Base-by-base conservation (phyloP, 2,113 vertebrate species). In the Lagopus muta region DNA sequence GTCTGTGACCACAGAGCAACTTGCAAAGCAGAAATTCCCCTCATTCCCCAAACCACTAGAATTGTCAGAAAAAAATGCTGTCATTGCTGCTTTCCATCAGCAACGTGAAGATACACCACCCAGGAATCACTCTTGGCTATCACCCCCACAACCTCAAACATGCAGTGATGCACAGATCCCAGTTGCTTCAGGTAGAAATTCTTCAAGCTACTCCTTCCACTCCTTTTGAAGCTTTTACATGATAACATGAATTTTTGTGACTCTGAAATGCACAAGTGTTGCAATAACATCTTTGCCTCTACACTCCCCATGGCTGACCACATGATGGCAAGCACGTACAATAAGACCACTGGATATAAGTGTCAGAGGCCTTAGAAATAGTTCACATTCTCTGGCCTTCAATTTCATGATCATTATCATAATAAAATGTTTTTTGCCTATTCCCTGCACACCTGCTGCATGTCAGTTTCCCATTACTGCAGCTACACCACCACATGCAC, bases 361-460 rank as follows among this genome's bases (percentile, higher is more conserved):
- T 30, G 32, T 89, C 87, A 93, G 89, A 74, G 92, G 92, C 77
- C 84, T 82, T 82, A 55, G 60, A 91, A 96, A 96, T 94, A 92
- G 75, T 25, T 96, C 47, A 60, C 92, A 96, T 96, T 95, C 92
- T 71, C 94, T 71, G 84, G 91, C 84, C 87, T 96, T 95, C 72
- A 77, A 87, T 95, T 96, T 95, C 95, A 95, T 86, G 95, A 96
- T 94, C 92, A 85, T 96, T 95, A 96, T 93, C 94, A 82, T 22
- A 85, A 88, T 79, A 89, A 92, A 89, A 89, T 89, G 60, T 50
- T 89, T 93, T 54, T 87, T 95, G 60, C 87, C 91, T 93, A 82
- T 87, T 96, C 65, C 55, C 88, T 50, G 87, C 91, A 91, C 95
- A 95, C 96, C 96, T 96, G 96, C 94, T 96, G 78, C 89, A 89